A percentile compares a stretch with the other conserved stretches of the same genome.
phyloP scores from a whole-genome alignment of 2,888 invertebrate species.

The Microplitis manilae region DNA sequence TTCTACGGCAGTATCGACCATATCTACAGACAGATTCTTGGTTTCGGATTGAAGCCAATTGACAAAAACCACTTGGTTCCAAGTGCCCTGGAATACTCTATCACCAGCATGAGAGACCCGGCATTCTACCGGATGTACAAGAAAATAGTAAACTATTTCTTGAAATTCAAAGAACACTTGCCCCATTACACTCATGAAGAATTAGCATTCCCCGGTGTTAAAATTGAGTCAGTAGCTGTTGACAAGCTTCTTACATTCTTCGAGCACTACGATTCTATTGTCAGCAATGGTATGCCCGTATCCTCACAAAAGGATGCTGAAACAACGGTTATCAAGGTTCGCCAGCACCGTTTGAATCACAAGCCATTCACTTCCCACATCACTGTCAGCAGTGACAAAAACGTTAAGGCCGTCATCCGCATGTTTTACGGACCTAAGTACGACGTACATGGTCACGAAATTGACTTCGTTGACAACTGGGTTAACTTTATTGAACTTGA shows the following conservation, averaged over 20 bases:
- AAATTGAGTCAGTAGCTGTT: constrained; percentile 77
- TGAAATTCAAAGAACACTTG: constrained; percentile 73
- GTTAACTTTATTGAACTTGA: constrained; percentile 77
- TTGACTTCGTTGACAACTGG: constrained; percentile 75
- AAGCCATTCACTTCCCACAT: constrained; percentile 78
- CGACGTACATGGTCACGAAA: constrained; percentile 75
- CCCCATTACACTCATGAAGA: constrained; percentile 76
- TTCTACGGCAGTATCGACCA: constrained; percentile 75
- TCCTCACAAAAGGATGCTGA: constrained; percentile 70
- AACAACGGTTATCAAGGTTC: constrained; percentile 74
- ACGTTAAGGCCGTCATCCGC: constrained; percentile 76
- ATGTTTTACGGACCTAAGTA: constrained; percentile 81
- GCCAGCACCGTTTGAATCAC: constrained; percentile 81
- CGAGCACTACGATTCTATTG: constrained; percentile 77
- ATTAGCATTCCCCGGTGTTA: constrained; percentile 76
- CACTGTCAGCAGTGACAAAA: constrained; percentile 76
- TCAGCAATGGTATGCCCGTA: constrained; percentile 73
- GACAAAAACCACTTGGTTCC: constrained; percentile 72
- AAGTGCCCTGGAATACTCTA: constrained; percentile 77
- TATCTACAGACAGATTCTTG: constrained; percentile 72
- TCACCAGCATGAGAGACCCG: constrained; percentile 79
- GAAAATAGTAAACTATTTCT: constrained; percentile 74
- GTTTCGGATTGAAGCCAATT: constrained; percentile 62
- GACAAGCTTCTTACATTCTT: constrained; percentile 80
- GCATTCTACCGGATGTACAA: constrained; percentile 80